Evolutionary conservation across 2,888 invertebrate species (phyloP).

Genomic region (Thymelicus sylvestris): DNA sequence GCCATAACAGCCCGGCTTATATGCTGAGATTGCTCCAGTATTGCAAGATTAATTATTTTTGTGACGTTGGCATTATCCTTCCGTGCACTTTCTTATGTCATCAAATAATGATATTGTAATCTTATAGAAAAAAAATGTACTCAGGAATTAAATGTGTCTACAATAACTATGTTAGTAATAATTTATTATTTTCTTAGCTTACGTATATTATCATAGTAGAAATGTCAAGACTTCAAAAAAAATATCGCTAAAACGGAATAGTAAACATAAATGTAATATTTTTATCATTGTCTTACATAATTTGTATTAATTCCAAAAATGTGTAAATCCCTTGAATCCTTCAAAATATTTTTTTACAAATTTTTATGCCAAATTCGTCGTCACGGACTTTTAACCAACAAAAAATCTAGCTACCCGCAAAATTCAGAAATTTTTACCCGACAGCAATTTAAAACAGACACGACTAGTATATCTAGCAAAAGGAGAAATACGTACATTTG

Average conservation of each 20-base stretch:
- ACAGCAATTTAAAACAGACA: conserved; percentile 14
- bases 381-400: neutral
- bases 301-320: no score
- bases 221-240: no score
- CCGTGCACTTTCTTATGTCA: neutral
- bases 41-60: conserved; percentile 23
- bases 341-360: neutral
- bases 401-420: neutral
- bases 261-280: no score
- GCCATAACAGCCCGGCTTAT: conserved; percentile 31
- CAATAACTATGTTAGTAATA: no score
- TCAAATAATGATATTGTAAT: no score
- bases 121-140: no score
- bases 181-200: no score
- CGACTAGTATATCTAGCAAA: neutral
- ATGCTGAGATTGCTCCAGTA: conserved; percentile 24
- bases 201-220: no score
- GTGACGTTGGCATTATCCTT: neutral
- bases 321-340: no score
- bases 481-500: conserved; percentile 14
- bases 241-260: no score
- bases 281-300: no score
- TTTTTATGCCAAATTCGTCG: neutral
- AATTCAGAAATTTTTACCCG: conserved; percentile 4
- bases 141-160: no score